A percentile compares a stretch with the other conserved stretches of the same genome.
phyloP scores from a whole-genome alignment of 2,797 vertebrate species.

The Enteromius thamalakanensis region DNA sequence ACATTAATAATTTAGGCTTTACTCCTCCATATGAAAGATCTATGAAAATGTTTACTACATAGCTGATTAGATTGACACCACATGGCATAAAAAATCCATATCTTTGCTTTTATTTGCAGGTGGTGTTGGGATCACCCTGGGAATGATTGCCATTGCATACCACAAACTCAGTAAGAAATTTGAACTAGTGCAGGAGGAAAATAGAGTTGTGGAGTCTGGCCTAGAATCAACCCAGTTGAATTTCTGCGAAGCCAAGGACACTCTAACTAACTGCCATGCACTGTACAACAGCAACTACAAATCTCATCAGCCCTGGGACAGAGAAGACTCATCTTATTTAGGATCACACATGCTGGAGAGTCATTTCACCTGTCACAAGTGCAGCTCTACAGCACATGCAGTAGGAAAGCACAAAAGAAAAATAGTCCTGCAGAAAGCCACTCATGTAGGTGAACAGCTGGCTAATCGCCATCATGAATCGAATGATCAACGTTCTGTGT shows the following conservation, averaged over 20 bases:
- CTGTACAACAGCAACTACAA: conserved; percentile 63
- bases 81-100: too few species aligned
- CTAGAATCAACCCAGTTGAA: conserved; percentile 65
- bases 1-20: background rate
- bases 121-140: conserved; percentile 75
- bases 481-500: conserved; percentile 4
- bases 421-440: conserved; percentile 32
- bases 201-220: conserved; percentile 49
- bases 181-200: conserved; percentile 61
- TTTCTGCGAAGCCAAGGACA: conserved; percentile 68
- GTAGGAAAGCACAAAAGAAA: conserved; percentile 36
- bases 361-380: conserved; percentile 67
- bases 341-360: conserved; percentile 47
- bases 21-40: background rate
- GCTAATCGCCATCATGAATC: conserved; percentile 29
- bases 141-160: conserved; percentile 74
- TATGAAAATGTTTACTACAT: background rate
- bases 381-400: conserved; percentile 56
- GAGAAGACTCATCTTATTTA: conserved; percentile 55
- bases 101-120: conserved; percentile 61
- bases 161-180: conserved; percentile 68
- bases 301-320: conserved; percentile 57
- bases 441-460: conserved; percentile 31
- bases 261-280: conserved; percentile 60
- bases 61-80: background rate